Percentiles rank a stretch among this genome's conserved stretches.
Conservation (phyloP, 2,113 vertebrate species). For the Pao palembangensis region DNA sequence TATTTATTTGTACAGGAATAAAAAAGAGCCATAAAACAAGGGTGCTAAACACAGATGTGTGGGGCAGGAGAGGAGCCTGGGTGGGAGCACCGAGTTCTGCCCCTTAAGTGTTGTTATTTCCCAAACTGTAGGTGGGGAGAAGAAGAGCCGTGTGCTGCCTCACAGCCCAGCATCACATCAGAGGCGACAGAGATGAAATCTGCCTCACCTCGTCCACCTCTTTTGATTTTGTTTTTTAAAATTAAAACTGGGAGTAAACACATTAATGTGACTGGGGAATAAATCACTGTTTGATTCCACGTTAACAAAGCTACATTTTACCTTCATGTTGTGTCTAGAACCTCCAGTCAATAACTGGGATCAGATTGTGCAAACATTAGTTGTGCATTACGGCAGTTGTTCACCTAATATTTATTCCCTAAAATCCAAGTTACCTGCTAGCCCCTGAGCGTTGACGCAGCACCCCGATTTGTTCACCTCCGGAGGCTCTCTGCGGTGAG, state of each 20-base stretch:
- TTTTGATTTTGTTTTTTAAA: conserved; percentile 1
- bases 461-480: neutral
- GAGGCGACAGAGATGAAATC: conserved; percentile 33
- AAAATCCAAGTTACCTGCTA: neutral
- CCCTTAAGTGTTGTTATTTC: too few relatives aligned
- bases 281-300: too few relatives aligned
- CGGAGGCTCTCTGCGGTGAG: neutral
- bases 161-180: conserved; percentile 7
- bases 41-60: neutral
- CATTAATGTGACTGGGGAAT: too few relatives aligned
- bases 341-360: too few relatives aligned
- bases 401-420: neutral
- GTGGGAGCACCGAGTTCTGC: too few relatives aligned
- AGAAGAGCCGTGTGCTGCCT: conserved; percentile 15
- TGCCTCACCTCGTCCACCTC: conserved; percentile 16
- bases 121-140: too few relatives aligned
- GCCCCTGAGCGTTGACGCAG: neutral
- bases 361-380: too few relatives aligned
- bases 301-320: too few relatives aligned
- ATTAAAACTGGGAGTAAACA: neutral
- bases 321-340: too few relatives aligned
- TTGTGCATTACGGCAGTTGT: too few relatives aligned
- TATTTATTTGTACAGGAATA: conserved; percentile 21
- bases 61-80: too few relatives aligned
- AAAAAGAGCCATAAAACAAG: conserved; percentile 13